These are phyloP conservation scores for Dysidea cf. avara DNA, from an alignment of 37 sponge, comb jelly and placozoan genomes.

Conservation along the genomic window DNA sequence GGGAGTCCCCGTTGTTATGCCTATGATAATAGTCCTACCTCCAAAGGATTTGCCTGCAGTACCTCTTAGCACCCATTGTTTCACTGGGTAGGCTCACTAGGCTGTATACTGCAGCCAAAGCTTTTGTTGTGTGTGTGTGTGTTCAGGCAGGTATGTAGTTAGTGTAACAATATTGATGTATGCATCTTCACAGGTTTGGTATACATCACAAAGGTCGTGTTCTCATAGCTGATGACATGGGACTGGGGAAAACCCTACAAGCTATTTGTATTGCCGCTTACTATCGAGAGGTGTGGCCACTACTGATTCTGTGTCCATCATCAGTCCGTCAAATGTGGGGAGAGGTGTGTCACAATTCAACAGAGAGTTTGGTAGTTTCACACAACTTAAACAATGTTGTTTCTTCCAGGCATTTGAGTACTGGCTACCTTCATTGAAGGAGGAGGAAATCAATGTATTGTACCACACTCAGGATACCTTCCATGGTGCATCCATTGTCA, in stretches of 20 bases:
- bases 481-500: constrained; percentile 41
- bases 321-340: constrained; percentile 85
- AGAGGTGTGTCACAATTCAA: constrained; percentile 45
- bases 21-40: too few species aligned
- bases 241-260: constrained; percentile 95
- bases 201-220: constrained; percentile 74
- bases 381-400: too few species aligned
- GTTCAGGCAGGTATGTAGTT: too few species aligned
- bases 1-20: too few species aligned
- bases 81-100: too few species aligned
- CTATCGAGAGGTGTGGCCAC: constrained; percentile 87
- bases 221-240: constrained; percentile 97
- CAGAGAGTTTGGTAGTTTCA: too few species aligned
- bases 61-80: too few species aligned
- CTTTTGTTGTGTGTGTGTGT: too few species aligned
- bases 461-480: constrained; percentile 15
- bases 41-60: too few species aligned
- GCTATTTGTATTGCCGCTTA: constrained; percentile 78
- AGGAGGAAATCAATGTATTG: constrained; percentile 65
- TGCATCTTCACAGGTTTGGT: constrained; percentile 55
- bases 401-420: constrained; percentile 49
- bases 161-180: too few species aligned
- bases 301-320: constrained; percentile 88
- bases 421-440: constrained; percentile 76
- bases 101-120: too few species aligned